phyloP scores from a whole-genome alignment of 2,797 vertebrate genomes.

The Coreius guichenoti region DNA sequence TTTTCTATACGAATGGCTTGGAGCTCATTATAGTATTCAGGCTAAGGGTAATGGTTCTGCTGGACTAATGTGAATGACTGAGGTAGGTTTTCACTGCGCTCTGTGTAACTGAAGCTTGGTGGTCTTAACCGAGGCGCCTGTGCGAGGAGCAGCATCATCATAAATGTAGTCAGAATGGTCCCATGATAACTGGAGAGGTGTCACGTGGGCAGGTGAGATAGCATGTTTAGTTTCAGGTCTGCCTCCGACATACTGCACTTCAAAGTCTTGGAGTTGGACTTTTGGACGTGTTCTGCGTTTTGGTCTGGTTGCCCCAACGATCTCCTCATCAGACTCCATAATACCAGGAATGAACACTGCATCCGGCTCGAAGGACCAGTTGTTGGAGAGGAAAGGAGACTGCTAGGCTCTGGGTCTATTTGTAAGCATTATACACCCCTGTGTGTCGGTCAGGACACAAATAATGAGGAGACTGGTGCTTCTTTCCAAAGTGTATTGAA shows the following conservation, averaged over 20 bases:
- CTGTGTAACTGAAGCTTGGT: background rate
- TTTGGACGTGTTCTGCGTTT: background rate
- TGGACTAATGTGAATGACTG: background rate
- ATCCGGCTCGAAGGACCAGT: background rate
- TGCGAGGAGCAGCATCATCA: background rate
- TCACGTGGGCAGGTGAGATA: background rate
- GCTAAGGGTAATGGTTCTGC: too few species aligned
- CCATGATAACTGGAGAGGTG: background rate
- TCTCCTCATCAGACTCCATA: background rate
- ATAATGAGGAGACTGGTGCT: too few species aligned
- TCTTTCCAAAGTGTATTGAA: too few species aligned
- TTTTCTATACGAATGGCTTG: background rate
- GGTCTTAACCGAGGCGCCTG: background rate
- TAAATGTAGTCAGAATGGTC: background rate
- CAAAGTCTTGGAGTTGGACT: background rate
- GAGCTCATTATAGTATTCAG: background rate
- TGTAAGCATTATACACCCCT: too few species aligned
- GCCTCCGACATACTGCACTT: background rate
- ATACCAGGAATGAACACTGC: background rate
- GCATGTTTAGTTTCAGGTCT: background rate
- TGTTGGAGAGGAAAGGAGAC: too few species aligned
- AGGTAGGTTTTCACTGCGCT: background rate
- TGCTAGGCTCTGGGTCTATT: too few species aligned
- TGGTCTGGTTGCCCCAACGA: background rate
- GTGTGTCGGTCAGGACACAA: too few species aligned